Base-by-base conservation (phyloP, 2,113 vertebrate species). In the Saguinus midas region DNA sequence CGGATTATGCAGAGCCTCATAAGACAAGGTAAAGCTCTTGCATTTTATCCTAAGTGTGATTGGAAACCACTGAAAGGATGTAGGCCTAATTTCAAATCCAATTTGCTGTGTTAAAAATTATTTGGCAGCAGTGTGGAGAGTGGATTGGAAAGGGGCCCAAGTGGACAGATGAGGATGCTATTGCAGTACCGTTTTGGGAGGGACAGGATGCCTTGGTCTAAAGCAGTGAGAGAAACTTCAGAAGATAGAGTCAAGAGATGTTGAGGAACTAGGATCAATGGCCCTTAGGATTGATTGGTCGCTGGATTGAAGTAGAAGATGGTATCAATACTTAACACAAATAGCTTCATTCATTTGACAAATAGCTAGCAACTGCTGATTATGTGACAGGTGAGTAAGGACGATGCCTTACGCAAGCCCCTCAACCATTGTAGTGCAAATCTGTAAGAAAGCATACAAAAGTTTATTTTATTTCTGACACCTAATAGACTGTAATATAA, bases 381-480 rank as follows among this genome's bases (percentile, higher is more conserved):
- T 48, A 13, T 29, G 29, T 83, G 21, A n/a, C 72, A 78, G 84
- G 40, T 55, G 57, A 87, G 6, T 96, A 64, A 83, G 20, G 27
- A 57, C 73, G 37, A 57, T 37, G 29, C 10, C 48, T 79, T 89
- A 9, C 13, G 27, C 23, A 73, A 35, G 50, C 17, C 43, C 75
- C 58, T 93, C 27, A 52, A 37, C 57, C 32, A 40, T 5, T 32
- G 2, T 45, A 75, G 79, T 45, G 66, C 43, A 61, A 78, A 88
- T 61, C 21, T 85, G 16, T 58, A 83, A 91, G 76, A 83, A 5
- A 90, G 55, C 70, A 90, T 75, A 83, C 3, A 93, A 83, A 50
- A 17, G n/a, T 89, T 81, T 86, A n/a, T 21, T 94, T 76, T 79
- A 89, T 52, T 88, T 96, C 43, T 91, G 43, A 91, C 17, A 68